Percentiles rank a stretch among this genome's conserved stretches.
These are phyloP conservation scores for Hypselothyrea guttata DNA, from an alignment of 2,888 invertebrate species.

Conservation along the genomic window DNA sequence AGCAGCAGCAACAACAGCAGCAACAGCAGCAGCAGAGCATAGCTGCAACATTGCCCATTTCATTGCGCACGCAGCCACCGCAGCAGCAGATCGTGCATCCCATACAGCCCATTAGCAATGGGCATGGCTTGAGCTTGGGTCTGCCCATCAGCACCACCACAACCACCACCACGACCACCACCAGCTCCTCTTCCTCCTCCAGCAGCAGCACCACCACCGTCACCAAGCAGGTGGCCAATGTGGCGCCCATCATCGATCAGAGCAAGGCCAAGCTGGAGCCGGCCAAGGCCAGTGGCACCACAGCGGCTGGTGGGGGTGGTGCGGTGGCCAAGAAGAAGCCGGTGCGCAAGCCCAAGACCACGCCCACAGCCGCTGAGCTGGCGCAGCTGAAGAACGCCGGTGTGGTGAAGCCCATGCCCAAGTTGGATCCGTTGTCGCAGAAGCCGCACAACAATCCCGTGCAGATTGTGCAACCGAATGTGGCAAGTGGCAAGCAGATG, in stretches of 20 bases:
- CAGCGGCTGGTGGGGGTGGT: slow-evolving; percentile 56
- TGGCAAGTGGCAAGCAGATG: slow-evolving; percentile 79
- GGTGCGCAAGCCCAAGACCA: slow-evolving; percentile 74
- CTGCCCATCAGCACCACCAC: slow-evolving; percentile 60
- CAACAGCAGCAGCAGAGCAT: slow-evolving; percentile 22
- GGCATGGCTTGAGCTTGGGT: slow-evolving; percentile 41
- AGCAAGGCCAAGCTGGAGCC: slow-evolving; percentile 80
- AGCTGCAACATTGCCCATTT: slow-evolving; percentile 42
- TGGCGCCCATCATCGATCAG: slow-evolving; percentile 82
- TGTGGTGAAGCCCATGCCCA: slow-evolving; percentile 81
- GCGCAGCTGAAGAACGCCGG: slow-evolving; percentile 79
- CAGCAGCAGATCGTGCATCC: slow-evolving; percentile 82
- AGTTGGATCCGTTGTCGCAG: slow-evolving; percentile 80
- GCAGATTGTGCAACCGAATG: slow-evolving; percentile 81
- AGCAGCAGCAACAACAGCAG: slow-evolving; percentile 23
- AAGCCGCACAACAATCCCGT: slow-evolving; percentile 82
- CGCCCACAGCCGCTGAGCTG: slow-evolving; percentile 75
- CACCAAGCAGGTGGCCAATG: slow-evolving; percentile 82
- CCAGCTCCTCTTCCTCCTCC: slow-evolving; percentile 45
- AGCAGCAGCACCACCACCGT: slow-evolving; percentile 64
- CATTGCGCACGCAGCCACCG: slow-evolving; percentile 70
- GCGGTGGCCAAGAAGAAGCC: slow-evolving; percentile 79
- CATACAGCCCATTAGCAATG: slow-evolving; percentile 72
- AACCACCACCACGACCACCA: slow-evolving; percentile 59
- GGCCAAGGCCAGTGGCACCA: slow-evolving; percentile 27